These are phyloP conservation scores for Oeneis ivallda DNA, from an alignment of 2,888 invertebrate species.

Conservation along the genomic window DNA sequence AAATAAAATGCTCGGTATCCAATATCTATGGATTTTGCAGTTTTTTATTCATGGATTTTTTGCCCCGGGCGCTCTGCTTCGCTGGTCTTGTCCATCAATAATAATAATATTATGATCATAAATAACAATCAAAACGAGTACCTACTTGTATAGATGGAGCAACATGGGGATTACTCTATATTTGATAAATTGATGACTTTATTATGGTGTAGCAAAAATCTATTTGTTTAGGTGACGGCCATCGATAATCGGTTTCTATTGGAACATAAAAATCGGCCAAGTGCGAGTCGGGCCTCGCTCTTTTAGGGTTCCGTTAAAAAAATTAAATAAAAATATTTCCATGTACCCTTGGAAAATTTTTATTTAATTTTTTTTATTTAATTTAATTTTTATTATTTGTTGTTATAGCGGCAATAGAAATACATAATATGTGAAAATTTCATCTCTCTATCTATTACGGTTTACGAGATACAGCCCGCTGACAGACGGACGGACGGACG, in stretches of 20 bases:
- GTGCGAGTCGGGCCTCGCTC: too few relatives aligned
- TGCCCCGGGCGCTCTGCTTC: not conserved
- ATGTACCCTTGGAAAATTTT: too few relatives aligned
- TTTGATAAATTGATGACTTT: not conserved
- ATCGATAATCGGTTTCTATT: not conserved
- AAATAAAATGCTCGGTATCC: conserved; percentile 1
- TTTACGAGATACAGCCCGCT: too few relatives aligned
- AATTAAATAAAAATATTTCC: too few relatives aligned
- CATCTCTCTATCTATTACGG: too few relatives aligned
- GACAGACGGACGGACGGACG: too few relatives aligned
- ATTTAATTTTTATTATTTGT: too few relatives aligned
- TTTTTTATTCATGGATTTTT: conserved; percentile 1
- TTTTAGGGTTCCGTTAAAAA: too few relatives aligned
- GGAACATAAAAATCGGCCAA: too few relatives aligned
- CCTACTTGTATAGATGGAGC: not conserved
- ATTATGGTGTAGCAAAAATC: not conserved
- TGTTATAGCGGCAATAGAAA: too few relatives aligned
- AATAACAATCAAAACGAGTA: not conserved
- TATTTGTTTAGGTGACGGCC: not conserved
- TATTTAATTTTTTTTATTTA: too few relatives aligned
- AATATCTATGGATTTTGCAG: not conserved
- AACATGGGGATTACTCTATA: not conserved
- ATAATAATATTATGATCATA: not conserved
- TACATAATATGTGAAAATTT: too few relatives aligned
- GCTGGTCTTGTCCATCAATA: conserved; percentile 1